Conservation (phyloP, 2,797 vertebrate genomes). For the Anisognathus igniventris region DNA sequence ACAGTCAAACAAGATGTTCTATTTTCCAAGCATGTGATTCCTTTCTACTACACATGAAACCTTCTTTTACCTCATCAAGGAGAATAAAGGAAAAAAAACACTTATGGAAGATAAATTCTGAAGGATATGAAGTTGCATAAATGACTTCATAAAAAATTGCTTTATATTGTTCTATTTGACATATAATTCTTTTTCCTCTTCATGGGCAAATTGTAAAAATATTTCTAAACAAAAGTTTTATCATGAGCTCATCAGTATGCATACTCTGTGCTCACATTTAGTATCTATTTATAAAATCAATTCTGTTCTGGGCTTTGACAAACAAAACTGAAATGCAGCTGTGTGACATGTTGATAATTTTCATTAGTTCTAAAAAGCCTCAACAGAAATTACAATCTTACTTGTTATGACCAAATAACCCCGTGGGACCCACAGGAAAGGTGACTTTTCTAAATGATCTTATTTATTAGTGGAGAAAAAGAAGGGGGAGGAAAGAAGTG, state of each 20-base stretch:
- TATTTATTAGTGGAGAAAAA: constrained; percentile 27
- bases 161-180: constrained; percentile 55
- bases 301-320: constrained; percentile 76
- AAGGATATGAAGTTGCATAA: constrained; percentile 45
- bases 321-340: constrained; percentile 81
- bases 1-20: not conserved
- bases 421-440: constrained; percentile 55
- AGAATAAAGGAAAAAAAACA: constrained; percentile 10
- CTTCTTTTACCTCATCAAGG: constrained; percentile 7
- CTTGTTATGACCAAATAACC: constrained; percentile 72
- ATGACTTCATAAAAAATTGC: constrained; percentile 54
- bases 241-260: constrained; percentile 78
- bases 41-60: not conserved
- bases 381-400: constrained; percentile 73
- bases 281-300: constrained; percentile 82
- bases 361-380: constrained; percentile 77
- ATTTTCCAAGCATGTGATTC: not conserved
- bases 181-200: constrained; percentile 63
- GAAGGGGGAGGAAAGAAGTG: not conserved
- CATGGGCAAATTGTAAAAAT: constrained; percentile 67
- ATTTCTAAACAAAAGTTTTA: constrained; percentile 77
- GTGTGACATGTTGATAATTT: constrained; percentile 79
- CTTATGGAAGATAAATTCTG: not conserved
- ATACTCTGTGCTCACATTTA: constrained; percentile 74
- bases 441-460: constrained; percentile 61